Base-by-base conservation (phyloP, 2,888 invertebrate genomes). In the Galeopsomyia nigrocyanea region DNA sequence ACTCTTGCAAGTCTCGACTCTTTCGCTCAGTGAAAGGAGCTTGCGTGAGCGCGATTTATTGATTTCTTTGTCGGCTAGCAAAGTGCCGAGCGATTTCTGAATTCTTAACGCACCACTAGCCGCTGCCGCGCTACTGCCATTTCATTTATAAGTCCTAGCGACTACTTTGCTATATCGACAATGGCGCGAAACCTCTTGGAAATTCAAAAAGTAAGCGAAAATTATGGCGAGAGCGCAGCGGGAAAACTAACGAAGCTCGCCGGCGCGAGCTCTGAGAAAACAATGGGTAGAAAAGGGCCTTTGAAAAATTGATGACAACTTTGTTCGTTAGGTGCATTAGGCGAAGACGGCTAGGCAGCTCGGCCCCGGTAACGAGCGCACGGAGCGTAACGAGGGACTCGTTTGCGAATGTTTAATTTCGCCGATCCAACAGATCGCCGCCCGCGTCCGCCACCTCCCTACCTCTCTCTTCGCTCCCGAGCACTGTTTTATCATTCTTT, bases 401-500 rank as follows among this genome's bases (percentile, higher is more conserved):
- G 70, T 72, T 72, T 70, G 73, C 69, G 65, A 74, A 75, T 75
- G 74, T 75, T 77, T 75, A 75, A 77, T 77, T 77, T 74, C 64
- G 68, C 56, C 55, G 68, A 73, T 73, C 68, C 65, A 60, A 73
- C 68, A 68, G 68, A 68, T 73, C 68, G 73, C 64, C 64, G 64
- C 16, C n/a, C 16, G 55, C 50, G 56, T 26, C 61, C 64, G 53
- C n/a, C n/a, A 21, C 22, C 17, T 26, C 66, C 60, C 61, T 46
- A 26, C 53, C 39, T 39, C 53, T 31, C 56, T 69, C 68, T 26
- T 55, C 71, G 69, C 73, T 65, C 68, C 58, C 57, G 66, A 67
- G 68, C 75, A 77, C 77, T 77, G 77, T 76, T 78, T 76, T 76
- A 71, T 70, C 55, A 49, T 72, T 76, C 64, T 68, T 72, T 66